These are phyloP conservation scores for Microtus pennsylvanicus DNA, from an alignment of 2,113 vertebrate species.

Conservation along the genomic window DNA sequence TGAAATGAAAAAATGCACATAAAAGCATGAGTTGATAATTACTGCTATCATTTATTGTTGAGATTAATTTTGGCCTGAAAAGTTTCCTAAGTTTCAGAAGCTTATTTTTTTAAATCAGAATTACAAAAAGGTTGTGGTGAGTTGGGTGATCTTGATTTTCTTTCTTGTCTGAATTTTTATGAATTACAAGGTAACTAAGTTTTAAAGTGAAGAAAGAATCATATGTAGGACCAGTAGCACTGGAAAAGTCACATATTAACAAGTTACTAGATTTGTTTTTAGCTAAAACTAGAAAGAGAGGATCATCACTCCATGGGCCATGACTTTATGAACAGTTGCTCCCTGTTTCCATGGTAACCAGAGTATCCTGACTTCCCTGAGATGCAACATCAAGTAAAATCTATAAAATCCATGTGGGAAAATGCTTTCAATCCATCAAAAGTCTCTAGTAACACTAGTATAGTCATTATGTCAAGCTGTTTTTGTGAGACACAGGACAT, in stretches of 20 bases:
- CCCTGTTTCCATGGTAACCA: slow-evolving; percentile 63
- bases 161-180: slow-evolving; percentile 13
- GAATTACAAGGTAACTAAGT: neutral
- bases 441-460: neutral
- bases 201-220: slow-evolving; percentile 35
- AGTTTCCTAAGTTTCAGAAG: neutral
- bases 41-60: neutral
- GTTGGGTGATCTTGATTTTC: neutral
- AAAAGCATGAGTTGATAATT: neutral
- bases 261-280: slow-evolving; percentile 63
- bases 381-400: slow-evolving; percentile 60
- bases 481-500: neutral
- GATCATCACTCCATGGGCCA: slow-evolving; percentile 68
- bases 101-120: slow-evolving; percentile 19
- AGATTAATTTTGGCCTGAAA: slow-evolving; percentile 4
- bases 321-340: slow-evolving; percentile 66
- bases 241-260: slow-evolving; percentile 43
- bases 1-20: neutral
- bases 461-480: neutral
- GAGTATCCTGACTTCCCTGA: slow-evolving; percentile 50
- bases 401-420: slow-evolving; percentile 55
- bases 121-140: neutral
- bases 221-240: slow-evolving; percentile 35
- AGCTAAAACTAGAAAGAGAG: slow-evolving; percentile 62
- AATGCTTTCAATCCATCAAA: slow-evolving; percentile 52